Conservation (phyloP, 2,113 vertebrate genomes). For the Sander lucioperca region DNA sequence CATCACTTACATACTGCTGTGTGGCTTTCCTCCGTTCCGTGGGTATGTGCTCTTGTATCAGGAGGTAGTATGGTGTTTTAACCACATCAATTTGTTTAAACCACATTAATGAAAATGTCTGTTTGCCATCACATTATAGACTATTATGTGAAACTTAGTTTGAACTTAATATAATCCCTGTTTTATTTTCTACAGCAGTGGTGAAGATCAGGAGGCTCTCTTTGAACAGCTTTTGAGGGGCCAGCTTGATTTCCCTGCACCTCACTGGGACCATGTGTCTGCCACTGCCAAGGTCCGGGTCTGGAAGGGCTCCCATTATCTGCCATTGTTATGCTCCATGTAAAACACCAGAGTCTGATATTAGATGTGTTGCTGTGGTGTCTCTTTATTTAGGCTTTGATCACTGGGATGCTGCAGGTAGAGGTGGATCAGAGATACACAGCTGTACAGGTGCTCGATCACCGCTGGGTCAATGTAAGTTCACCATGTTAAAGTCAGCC, state of each 20-base stretch:
- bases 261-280: constrained; percentile 96
- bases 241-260: constrained; percentile 93
- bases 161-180: background rate
- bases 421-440: constrained; percentile 92
- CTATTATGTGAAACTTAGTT: background rate
- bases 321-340: background rate
- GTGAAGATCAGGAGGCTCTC: constrained; percentile 93
- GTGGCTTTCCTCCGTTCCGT: constrained; percentile 97
- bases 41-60: constrained; percentile 84
- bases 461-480: constrained; percentile 98
- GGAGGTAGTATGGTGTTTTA: background rate
- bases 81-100: background rate
- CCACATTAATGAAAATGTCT: background rate
- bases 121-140: background rate
- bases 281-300: constrained; percentile 91
- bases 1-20: constrained; percentile 97
- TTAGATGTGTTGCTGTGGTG: constrained; percentile 9
- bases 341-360: constrained; percentile 12
- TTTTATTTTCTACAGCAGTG: constrained; percentile 81
- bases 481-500: constrained; percentile 8
- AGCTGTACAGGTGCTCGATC: constrained; percentile 93
- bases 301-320: constrained; percentile 5
- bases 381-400: constrained; percentile 88
- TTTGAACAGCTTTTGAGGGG: constrained; percentile 96
- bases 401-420: constrained; percentile 94